Conservation (phyloP, 2,113 vertebrate species). For the Catharus fuscescens region DNA sequence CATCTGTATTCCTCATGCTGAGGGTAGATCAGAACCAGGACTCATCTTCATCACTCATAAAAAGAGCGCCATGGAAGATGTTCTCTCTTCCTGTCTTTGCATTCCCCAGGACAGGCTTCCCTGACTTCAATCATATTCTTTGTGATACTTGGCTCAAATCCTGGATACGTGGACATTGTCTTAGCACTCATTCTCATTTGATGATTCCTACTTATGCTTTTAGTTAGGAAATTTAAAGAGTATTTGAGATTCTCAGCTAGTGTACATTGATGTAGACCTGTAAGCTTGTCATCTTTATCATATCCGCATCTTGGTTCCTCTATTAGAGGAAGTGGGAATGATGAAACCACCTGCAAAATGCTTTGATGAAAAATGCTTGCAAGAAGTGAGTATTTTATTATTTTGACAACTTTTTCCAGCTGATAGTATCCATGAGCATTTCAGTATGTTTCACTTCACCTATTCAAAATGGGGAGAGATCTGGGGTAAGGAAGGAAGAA, state of each 20-base stretch:
- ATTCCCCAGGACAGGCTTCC: not conserved
- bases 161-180: not conserved
- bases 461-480: not conserved
- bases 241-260: not conserved
- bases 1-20: not conserved
- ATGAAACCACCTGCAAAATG: conserved; percentile 35
- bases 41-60: not conserved
- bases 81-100: not conserved
- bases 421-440: not conserved
- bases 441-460: not conserved
- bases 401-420: conserved; percentile 29
- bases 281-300: conserved; percentile 17
- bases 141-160: conserved; percentile 14
- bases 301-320: not conserved
- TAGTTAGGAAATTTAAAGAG: not conserved
- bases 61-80: not conserved
- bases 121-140: not conserved
- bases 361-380: conserved; percentile 39
- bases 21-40: not conserved
- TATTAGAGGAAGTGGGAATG: conserved; percentile 39
- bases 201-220: conserved; percentile 17
- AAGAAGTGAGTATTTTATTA: conserved; percentile 38
- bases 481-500: conserved; percentile 10
- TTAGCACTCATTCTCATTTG: conserved; percentile 9
- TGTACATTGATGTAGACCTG: not conserved